phyloP scores from a whole-genome alignment of 2,113 vertebrate species.

The Terrapene triunguis region DNA sequence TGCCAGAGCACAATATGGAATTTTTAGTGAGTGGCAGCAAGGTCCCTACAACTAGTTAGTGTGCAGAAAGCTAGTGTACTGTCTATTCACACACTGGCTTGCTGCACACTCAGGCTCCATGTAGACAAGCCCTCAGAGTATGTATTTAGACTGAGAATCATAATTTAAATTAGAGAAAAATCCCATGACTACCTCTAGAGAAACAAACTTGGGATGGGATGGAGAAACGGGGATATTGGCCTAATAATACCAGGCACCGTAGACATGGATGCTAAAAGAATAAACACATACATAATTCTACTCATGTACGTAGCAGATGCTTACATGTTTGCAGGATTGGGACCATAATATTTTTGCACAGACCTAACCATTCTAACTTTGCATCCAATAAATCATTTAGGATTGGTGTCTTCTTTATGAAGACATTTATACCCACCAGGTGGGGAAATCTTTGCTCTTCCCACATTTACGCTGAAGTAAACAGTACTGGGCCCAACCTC shows the following conservation, averaged over 20 bases:
- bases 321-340: not conserved
- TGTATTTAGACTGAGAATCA: conserved; percentile 17
- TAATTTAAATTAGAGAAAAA: not conserved
- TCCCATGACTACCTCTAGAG: not conserved
- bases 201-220: not conserved
- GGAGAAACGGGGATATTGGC: not conserved
- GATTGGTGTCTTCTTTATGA: not conserved
- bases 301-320: not conserved
- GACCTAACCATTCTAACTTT: not conserved
- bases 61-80: not conserved
- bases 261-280: not conserved
- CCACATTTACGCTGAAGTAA: not conserved
- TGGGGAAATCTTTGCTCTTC: not conserved
- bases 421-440: not conserved
- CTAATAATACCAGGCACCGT: not conserved
- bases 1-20: not conserved
- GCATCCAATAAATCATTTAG: not conserved
- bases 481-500: not conserved
- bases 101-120: not conserved
- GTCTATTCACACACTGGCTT: not conserved
- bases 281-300: not conserved
- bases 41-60: not conserved
- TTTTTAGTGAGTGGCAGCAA: not conserved
- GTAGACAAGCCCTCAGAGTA: not conserved
- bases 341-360: not conserved